These are phyloP conservation scores for Centropus bengalensis DNA, from an alignment of 2,113 vertebrate genomes.

Conservation along the genomic window DNA sequence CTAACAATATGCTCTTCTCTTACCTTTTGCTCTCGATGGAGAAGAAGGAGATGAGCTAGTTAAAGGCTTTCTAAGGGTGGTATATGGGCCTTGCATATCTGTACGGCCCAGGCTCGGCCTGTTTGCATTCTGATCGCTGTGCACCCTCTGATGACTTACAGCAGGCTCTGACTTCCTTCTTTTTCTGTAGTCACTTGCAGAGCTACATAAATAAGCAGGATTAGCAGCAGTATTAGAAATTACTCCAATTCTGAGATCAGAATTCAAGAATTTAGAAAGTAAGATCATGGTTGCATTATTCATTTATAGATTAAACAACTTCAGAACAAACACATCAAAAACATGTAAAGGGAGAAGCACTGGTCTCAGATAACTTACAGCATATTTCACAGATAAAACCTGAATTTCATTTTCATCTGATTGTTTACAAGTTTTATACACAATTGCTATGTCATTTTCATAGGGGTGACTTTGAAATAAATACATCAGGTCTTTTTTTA, in stretches of 20 bases:
- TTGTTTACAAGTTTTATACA: neutral
- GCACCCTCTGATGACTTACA: conserved; percentile 79
- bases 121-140: conserved; percentile 76
- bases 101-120: conserved; percentile 69
- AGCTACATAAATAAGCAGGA: conserved; percentile 33
- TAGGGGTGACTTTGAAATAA: neutral
- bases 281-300: neutral
- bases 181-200: conserved; percentile 91
- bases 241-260: neutral
- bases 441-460: neutral
- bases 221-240: neutral
- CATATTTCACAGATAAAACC: neutral
- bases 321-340: neutral
- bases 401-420: neutral
- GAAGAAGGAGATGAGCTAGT: conserved; percentile 93
- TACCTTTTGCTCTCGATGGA: conserved; percentile 94
- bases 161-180: conserved; percentile 95
- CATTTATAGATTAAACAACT: neutral
- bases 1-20: neutral
- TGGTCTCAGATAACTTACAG: neutral
- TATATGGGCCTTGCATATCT: conserved; percentile 78
- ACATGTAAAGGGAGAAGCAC: accelerated
- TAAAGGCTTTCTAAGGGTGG: conserved; percentile 83
- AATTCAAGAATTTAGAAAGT: neutral
- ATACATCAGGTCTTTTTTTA: neutral